phyloP scores from a whole-genome alignment of 2,113 vertebrate species.

The Motacilla tschutschensis region DNA sequence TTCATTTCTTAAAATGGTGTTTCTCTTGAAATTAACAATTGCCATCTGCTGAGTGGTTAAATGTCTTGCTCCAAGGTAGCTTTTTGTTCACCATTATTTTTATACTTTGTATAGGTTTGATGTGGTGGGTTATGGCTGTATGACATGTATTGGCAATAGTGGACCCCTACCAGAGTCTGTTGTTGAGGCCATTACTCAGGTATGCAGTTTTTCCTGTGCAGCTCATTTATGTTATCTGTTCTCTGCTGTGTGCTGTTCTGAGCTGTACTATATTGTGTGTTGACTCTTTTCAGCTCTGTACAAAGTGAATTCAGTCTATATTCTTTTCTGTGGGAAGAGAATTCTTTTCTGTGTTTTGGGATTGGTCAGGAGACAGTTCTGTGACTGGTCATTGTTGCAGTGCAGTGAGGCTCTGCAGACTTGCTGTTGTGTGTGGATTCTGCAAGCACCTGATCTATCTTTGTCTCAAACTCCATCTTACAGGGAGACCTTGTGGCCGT shows the following conservation, averaged over 20 bases:
- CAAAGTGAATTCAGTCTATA: neutral
- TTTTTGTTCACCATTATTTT: neutral
- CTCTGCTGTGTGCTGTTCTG: neutral
- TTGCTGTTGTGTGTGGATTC: neutral
- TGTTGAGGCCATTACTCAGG: slow-evolving; percentile 91
- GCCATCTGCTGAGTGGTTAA: neutral
- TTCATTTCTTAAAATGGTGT: neutral
- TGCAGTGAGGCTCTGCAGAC: neutral
- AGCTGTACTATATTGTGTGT: neutral
- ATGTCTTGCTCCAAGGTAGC: neutral
- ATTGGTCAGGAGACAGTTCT: neutral
- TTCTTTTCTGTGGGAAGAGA: neutral
- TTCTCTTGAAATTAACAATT: neutral
- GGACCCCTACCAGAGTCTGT: slow-evolving; percentile 91
- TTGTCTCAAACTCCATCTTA: neutral
- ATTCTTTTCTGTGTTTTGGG: neutral
- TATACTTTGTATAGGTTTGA: slow-evolving; percentile 82
- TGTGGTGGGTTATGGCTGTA: slow-evolving; percentile 96
- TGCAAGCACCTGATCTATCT: neutral
- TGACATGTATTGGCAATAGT: slow-evolving; percentile 98
- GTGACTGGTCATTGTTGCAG: neutral
- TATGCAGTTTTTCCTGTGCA: slow-evolving; percentile 38
- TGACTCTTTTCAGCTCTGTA: neutral
- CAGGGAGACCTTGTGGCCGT: slow-evolving; percentile 92
- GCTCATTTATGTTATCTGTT: neutral